Conservation (phyloP, 2,113 vertebrate genomes). For the Columba janthina region DNA sequence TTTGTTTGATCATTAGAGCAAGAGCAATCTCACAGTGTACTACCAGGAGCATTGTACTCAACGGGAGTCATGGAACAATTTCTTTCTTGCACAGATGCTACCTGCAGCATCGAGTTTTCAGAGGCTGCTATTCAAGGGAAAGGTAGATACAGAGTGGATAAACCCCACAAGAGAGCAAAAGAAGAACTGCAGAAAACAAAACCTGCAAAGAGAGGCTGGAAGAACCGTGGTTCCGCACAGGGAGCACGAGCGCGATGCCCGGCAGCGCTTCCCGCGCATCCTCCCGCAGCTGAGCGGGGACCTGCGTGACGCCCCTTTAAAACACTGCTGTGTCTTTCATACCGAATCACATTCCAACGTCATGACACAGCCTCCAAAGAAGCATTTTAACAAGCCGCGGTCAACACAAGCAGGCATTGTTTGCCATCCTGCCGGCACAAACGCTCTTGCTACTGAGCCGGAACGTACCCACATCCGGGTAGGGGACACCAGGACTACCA, state of each 20-base stretch:
- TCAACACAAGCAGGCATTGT: constrained; percentile 42
- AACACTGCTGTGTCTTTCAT: neutral
- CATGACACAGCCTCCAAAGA: constrained; percentile 8
- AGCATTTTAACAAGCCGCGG: constrained; percentile 5
- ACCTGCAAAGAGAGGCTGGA: neutral
- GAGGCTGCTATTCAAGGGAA: neutral
- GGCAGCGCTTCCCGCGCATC: neutral
- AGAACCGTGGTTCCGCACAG: neutral
- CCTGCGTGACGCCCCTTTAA: neutral
- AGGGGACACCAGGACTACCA: neutral
- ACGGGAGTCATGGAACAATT: neutral
- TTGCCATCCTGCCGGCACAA: constrained; percentile 13
- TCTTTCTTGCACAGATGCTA: neutral
- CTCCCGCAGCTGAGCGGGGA: neutral
- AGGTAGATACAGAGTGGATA: neutral
- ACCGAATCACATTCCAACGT: constrained; percentile 39
- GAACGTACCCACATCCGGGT: neutral
- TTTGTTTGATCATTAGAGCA: neutral
- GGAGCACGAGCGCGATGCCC: neutral
- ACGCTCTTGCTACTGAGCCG: neutral
- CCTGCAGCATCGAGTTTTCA: neutral
- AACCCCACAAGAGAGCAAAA: neutral
- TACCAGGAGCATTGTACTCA: neutral
- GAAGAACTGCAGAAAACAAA: neutral
- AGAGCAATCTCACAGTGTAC: neutral